Percentiles rank a stretch among this genome's conserved stretches.
These are phyloP conservation scores for Pachyrhynchus sulphureomaculatus DNA, from an alignment of 1,140 invertebrate species.

Conservation along the genomic window DNA sequence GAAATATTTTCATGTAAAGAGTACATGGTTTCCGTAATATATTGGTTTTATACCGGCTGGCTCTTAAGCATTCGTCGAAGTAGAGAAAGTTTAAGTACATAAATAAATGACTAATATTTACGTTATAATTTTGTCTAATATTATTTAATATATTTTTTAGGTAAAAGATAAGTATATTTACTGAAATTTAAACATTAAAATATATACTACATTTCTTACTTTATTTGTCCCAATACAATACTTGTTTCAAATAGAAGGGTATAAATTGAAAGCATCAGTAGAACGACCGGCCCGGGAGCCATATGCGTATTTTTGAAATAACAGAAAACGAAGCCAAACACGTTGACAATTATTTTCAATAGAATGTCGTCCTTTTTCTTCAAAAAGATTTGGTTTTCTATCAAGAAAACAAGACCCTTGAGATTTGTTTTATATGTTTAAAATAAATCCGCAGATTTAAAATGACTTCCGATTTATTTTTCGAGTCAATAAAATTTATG, in stretches of 20 bases:
- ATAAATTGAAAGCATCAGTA: constrained; percentile 25
- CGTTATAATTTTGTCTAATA: too few relatives aligned
- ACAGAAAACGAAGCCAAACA: constrained; percentile 11
- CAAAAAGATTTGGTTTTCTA: constrained; percentile 12
- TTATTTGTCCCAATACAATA: constrained; percentile 28
- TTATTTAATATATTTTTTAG: too few relatives aligned
- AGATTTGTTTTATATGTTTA: constrained; percentile 17
- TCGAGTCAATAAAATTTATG: too few relatives aligned
- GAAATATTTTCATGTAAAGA: too few relatives aligned
- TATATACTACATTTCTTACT: constrained; percentile 12
- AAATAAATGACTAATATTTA: too few relatives aligned
- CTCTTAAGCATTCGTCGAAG: too few relatives aligned
- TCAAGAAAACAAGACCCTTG: constrained; percentile 3
- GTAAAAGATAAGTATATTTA: too few relatives aligned
- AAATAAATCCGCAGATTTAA: constrained; percentile 16
- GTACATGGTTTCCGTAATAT: too few relatives aligned
- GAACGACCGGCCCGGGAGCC: constrained; percentile 24
- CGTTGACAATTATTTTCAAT: constrained; percentile 27
- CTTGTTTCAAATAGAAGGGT: constrained; percentile 23
- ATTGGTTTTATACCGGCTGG: too few relatives aligned
- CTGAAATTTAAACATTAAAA: too few relatives aligned
- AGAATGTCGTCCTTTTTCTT: constrained; percentile 5
- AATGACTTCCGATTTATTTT: neutral
- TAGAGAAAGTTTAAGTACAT: too few relatives aligned
- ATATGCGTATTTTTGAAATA: constrained; percentile 20